Evolutionary conservation across 2,113 vertebrate genomes (phyloP).

Genomic region (Prunella himalayana): DNA sequence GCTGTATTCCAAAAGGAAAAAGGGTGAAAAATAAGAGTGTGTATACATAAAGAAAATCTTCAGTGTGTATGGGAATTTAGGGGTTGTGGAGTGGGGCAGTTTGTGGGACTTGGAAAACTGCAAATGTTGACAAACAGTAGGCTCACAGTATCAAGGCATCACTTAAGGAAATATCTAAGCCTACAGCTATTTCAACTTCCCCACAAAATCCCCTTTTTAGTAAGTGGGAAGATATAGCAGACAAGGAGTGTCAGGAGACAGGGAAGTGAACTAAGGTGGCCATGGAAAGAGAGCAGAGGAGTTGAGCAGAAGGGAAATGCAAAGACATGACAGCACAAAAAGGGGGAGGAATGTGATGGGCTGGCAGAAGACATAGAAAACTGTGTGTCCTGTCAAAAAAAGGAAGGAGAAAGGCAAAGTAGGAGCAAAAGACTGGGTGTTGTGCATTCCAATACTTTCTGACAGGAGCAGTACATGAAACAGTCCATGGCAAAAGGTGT

Average conservation of each 20-base stretch:
- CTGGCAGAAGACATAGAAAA: background rate
- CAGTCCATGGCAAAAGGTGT: background rate
- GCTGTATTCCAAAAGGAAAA: background rate
- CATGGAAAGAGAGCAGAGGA: background rate
- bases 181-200: background rate
- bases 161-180: background rate
- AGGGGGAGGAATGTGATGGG: background rate
- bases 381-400: background rate
- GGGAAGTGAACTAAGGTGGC: background rate
- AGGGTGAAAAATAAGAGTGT: background rate
- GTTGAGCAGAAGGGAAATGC: background rate
- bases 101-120: background rate
- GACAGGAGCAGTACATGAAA: background rate
- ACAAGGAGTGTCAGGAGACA: background rate
- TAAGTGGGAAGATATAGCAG: background rate
- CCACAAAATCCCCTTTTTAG: background rate
- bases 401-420: background rate
- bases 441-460: background rate
- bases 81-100: background rate
- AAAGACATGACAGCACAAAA: background rate
- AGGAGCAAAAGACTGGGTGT: background rate
- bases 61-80: background rate
- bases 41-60: background rate
- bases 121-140: background rate
- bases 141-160: background rate